Percentiles rank a stretch among this genome's conserved stretches.
These are phyloP conservation scores for Heliangelus exortis DNA, from an alignment of 2,797 vertebrate genomes.

Conservation along the genomic window DNA sequence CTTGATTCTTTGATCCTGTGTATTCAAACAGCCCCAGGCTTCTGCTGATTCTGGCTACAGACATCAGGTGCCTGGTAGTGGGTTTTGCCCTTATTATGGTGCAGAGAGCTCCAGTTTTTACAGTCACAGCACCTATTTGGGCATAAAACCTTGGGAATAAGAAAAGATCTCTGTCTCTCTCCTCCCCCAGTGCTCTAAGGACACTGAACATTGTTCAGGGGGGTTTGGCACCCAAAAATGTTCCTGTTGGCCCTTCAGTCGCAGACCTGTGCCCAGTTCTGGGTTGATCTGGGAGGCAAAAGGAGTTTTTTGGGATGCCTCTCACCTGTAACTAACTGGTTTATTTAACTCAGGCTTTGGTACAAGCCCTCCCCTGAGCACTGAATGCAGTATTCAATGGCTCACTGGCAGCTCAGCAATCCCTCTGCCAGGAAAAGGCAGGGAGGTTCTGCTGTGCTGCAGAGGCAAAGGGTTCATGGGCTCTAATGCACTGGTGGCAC, in stretches of 20 bases:
- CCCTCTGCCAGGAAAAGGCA: background rate
- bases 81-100: background rate
- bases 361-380: background rate
- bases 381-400: background rate
- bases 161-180: background rate
- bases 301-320: background rate
- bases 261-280: background rate
- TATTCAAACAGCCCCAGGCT: background rate
- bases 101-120: background rate
- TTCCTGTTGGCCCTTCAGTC: background rate
- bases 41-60: background rate
- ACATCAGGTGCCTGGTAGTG: background rate
- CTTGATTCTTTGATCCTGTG: slow-evolving; percentile 14
- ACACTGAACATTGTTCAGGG: background rate
- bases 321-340: background rate
- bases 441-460: no score
- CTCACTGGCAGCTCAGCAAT: background rate
- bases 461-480: background rate
- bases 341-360: background rate
- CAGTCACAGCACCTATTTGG: background rate
- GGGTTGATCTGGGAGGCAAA: background rate
- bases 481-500: background rate
- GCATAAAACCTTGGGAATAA: background rate
- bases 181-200: background rate
- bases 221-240: background rate